Percentiles rank a stretch among this genome's conserved stretches.
Evolutionary conservation across 2,888 invertebrate species (phyloP).

Genomic region (Nycteola revayana): DNA sequence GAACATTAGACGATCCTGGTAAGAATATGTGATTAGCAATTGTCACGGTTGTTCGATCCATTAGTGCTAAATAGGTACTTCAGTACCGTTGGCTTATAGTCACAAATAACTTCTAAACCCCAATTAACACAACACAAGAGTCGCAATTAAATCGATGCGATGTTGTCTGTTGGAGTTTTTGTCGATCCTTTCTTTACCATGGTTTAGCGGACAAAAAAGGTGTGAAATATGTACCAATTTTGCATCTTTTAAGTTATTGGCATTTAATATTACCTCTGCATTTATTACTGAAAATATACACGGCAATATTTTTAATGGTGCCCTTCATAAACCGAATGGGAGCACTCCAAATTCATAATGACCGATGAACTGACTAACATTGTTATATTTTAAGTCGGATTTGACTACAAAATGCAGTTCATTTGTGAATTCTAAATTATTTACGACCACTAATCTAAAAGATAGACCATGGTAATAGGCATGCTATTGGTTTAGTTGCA

Average conservation of each 20-base stretch:
- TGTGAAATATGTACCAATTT: slow-evolving; percentile 4
- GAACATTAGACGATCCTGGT: slow-evolving; percentile 76
- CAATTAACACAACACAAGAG: slow-evolving; percentile 21
- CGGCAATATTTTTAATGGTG: slow-evolving; percentile 6
- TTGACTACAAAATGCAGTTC: slow-evolving; percentile 19
- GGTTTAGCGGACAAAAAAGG: slow-evolving; percentile 21
- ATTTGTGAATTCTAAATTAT: slow-evolving; percentile 11
- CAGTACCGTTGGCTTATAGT: slow-evolving; percentile 38
- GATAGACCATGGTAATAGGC: slow-evolving; percentile 54
- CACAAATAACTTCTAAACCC: slow-evolving; percentile 11
- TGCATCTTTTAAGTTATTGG: slow-evolving; percentile 10
- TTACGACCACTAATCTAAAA: slow-evolving; percentile 11
- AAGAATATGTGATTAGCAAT: slow-evolving; percentile 54
- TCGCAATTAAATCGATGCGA: slow-evolving; percentile 51
- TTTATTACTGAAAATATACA: slow-evolving; percentile 13
- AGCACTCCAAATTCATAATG: too few relatives aligned
- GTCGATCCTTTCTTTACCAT: slow-evolving; percentile 35
- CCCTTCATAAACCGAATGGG: slow-evolving; percentile 3
- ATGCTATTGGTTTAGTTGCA: slow-evolving; percentile 61
- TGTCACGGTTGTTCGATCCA: slow-evolving; percentile 46
- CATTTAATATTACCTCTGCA: slow-evolving; percentile 14
- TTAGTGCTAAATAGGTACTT: slow-evolving; percentile 42
- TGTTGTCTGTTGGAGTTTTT: slow-evolving; percentile 22
- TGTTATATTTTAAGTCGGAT: too few relatives aligned
- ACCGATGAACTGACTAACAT: too few relatives aligned